Percentiles rank a stretch among this genome's conserved stretches.
These are phyloP conservation scores for Todus mexicanus DNA, from an alignment of 2,797 vertebrate species.

Conservation along the genomic window DNA sequence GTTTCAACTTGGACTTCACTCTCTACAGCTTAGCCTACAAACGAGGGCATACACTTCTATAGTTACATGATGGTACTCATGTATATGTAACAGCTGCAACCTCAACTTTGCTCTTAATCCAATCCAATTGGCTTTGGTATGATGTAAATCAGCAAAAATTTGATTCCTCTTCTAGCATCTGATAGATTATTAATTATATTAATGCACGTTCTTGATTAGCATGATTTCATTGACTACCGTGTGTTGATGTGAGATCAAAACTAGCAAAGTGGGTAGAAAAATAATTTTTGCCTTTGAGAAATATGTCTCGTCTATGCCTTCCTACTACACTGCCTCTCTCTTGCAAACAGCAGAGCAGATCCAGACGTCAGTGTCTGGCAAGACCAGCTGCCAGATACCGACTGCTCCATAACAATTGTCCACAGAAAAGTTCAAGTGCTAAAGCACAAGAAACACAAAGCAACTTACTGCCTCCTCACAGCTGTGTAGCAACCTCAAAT, in stretches of 20 bases:
- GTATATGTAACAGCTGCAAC: not conserved
- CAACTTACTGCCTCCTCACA: not conserved
- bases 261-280: not conserved
- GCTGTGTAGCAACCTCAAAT: not conserved
- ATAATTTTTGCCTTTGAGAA: not conserved
- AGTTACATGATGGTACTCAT: not conserved
- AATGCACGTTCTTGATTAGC: not conserved
- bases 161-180: not conserved
- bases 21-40: not conserved
- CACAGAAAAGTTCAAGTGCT: not conserved
- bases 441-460: not conserved
- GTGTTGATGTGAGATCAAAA: not conserved
- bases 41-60: fast-evolving
- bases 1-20: not conserved
- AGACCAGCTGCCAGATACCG: not conserved
- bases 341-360: not conserved
- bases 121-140: not conserved
- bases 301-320: not conserved
- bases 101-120: not conserved
- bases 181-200: not conserved
- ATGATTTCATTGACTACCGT: not conserved
- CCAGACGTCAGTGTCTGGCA: not conserved
- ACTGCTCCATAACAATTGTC: not conserved
- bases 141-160: not conserved
- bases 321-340: not conserved